Base-by-base conservation (phyloP, 2,888 invertebrate species). In the Cerceris ruficornis region DNA sequence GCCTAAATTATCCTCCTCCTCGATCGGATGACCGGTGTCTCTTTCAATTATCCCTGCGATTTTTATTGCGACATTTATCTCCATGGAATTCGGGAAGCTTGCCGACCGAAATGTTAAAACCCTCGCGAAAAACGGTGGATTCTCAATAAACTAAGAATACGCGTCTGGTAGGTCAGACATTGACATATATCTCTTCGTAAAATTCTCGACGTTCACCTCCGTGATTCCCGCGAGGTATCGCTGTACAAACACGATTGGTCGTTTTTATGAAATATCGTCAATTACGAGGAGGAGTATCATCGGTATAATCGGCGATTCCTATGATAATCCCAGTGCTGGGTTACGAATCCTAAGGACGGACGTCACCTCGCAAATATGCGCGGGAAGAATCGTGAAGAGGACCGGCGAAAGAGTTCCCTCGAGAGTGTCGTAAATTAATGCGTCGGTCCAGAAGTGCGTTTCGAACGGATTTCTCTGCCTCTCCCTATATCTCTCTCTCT, bases 351-450 rank as follows among this genome's bases (percentile, higher is more conserved):
- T 54, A 73, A 55, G 14, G 14, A 46, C 65, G 41, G 28, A 46
- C 83, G 75, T 85, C 86, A 83, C 69, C 71, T n/a, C 58, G 72
- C 73, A 86, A 83, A 75, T 80, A 85, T 85, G 84, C 77, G 70
- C 58, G 49, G 43, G 42, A n/a, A 64, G 28, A 46, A 7, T 50
- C 13, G 4, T 41, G 52, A 55, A 42, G 58, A 60, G 41, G 57
- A 14, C 17, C 41, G 13, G 52, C 39, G 57, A 11, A 58, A 17
- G 52, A 58, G 49, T 41, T 9, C 54, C 49, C 73, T 81, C 77
- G 71, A 82, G 78, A 72, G 61, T 80, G 81, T 80, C 80, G 79
- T 86, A 84, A 86, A 85, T 85, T 85, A 86, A 86, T 84, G 69
- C 76, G 62, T 54, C 65, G 66, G 46, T 39, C 64, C 59, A 65